phyloP scores from a whole-genome alignment of 2,888 invertebrate genomes.

The Scaptomyza polygonia region DNA sequence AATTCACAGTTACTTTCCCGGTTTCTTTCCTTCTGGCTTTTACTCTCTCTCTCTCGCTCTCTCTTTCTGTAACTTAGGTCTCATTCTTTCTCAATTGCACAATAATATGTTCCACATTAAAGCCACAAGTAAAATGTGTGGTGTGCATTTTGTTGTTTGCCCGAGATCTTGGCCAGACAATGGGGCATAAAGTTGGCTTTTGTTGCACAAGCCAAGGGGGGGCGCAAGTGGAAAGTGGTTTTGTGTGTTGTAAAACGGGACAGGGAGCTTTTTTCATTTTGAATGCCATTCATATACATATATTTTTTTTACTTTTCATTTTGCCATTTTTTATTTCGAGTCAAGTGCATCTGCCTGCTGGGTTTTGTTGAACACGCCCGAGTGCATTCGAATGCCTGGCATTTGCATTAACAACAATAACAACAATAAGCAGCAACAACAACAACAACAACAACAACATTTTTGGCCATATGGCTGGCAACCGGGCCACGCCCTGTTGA shows the following conservation, averaged over 20 bases:
- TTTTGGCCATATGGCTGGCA: conserved; percentile 45
- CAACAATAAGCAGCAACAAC: conserved; percentile 37
- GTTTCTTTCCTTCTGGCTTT: no score
- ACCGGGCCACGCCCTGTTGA: conserved; percentile 64
- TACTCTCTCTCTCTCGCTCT: no score
- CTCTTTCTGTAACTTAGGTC: neutral
- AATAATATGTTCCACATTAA: neutral
- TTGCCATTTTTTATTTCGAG: conserved; percentile 57
- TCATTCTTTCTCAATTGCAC: neutral
- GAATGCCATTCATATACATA: conserved; percentile 19
- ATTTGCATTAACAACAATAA: conserved; percentile 56
- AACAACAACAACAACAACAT: conserved; percentile 21
- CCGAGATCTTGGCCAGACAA: conserved; percentile 39
- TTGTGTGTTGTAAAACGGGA: neutral
- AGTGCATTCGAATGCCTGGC: conserved; percentile 71
- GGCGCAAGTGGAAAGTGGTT: neutral
- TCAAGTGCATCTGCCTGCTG: conserved; percentile 62
- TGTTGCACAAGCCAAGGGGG: neutral
- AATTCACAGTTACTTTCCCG: neutral
- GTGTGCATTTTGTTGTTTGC: neutral
- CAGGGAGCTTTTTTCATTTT: conserved; percentile 16
- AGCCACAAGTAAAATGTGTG: neutral
- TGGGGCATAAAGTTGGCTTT: conserved; percentile 21
- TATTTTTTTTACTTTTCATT: conserved; percentile 34
- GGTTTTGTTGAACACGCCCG: conserved; percentile 54